Conservation (phyloP, 2,113 vertebrate genomes). For the Sorex fumeus region DNA sequence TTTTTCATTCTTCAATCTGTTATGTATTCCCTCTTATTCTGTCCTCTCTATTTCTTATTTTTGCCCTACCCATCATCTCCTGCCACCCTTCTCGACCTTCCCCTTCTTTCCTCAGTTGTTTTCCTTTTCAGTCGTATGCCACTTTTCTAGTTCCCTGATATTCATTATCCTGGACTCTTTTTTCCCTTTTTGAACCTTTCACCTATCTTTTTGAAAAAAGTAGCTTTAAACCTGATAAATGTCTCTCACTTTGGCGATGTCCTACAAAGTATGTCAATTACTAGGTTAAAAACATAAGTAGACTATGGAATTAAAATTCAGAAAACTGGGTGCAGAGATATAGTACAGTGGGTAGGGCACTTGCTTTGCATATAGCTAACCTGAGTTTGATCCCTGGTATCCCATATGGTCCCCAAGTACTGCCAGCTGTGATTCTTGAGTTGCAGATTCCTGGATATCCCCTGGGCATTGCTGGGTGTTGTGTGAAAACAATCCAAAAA, state of each 20-base stretch:
- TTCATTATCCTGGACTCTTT: neutral
- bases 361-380: no score
- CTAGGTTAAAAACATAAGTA: slow-evolving; percentile 21
- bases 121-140: neutral
- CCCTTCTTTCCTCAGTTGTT: neutral
- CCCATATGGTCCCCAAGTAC: no score
- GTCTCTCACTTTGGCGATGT: neutral
- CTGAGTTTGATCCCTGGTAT: no score
- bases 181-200: neutral
- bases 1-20: no score
- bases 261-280: neutral
- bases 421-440: no score
- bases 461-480: no score
- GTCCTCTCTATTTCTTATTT: neutral
- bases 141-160: neutral
- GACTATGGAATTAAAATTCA: neutral
- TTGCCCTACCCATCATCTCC: neutral
- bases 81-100: neutral
- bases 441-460: no score
- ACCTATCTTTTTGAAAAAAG: neutral
- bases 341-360: no score
- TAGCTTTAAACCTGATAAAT: neutral
- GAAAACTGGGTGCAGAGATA: no score
- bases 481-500: neutral
- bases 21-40: no score